Evolutionary conservation across 2,113 vertebrate species (phyloP), one percentile per base, ranked within the genome.

Genomic region (Noctilio leporinus): DNA sequence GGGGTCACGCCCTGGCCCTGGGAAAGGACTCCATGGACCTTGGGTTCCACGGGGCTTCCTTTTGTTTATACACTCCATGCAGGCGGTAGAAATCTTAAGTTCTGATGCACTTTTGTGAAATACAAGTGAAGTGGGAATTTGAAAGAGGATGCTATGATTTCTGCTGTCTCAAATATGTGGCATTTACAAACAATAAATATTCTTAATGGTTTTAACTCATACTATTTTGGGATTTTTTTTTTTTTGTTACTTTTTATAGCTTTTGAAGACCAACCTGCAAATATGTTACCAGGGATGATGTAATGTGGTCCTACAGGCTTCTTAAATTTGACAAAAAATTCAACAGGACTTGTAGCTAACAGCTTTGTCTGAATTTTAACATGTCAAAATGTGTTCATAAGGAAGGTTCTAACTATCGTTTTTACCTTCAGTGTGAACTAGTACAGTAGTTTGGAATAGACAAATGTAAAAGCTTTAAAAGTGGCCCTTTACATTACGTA

Each of bases 381-480:
- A 47, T 14, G 73, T 91, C 43, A 82, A 55, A 38, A 84, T 81
- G 72, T 70, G 17, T 95, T 91, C 69, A 45, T 87, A 84, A 93
- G 0, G 85, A 91, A 95, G 62, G 73, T 73, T 70, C 87, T 86
- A 40, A 67, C 45, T 64, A 55, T 69, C 75, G 11, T 88, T 95
- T 93, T 96, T 92, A 67, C 72, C 55, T 82, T 95, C n/a, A 11
- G 22, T 20, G 0, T 85, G 57, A 94, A 72, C n/a, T 47, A 93
- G 20, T 59, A 8, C 26, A 20, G 76, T 89, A 17, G 53, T 70
- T 94, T 87, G 91, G 89, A 84, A 95, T 97, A 97, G 89, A 93
- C 83, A 96, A 96, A 92, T 70, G 86, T 40, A 86, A 93, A 73
- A 98, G 97, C 98, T 98, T 98, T 98, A 96, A 80, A 98, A 98